These are phyloP conservation scores for Drosophila mimica DNA, from an alignment of 2,888 invertebrate genomes.

Conservation along the genomic window DNA sequence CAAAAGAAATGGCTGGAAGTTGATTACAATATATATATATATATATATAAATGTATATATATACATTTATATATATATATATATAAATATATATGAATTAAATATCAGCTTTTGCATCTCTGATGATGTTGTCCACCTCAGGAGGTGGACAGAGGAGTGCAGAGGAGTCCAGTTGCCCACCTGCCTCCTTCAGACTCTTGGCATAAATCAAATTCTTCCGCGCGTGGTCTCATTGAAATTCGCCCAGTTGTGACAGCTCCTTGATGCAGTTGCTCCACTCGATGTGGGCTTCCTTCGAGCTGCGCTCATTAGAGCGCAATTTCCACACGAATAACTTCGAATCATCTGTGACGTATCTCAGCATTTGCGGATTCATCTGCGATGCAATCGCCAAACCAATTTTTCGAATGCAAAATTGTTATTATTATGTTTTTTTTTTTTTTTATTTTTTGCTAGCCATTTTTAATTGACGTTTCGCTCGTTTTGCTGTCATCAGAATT, in stretches of 20 bases:
- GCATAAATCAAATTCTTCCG: slow-evolving; percentile 72
- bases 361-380: slow-evolving; percentile 54
- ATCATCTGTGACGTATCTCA: slow-evolving; percentile 81
- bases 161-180: slow-evolving; percentile 1
- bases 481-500: slow-evolving; percentile 71
- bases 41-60: slow-evolving; percentile 6
- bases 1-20: slow-evolving; percentile 54
- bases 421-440: slow-evolving; percentile 5
- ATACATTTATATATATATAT: slow-evolving; percentile 20
- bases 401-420: slow-evolving; percentile 33
- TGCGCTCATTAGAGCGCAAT: slow-evolving; percentile 70
- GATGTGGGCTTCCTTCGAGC: slow-evolving; percentile 17
- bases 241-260: slow-evolving; percentile 42
- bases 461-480: slow-evolving; percentile 73
- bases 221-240: slow-evolving; percentile 71
- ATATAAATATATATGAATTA: not conserved
- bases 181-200: slow-evolving; percentile 45
- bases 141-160: not conserved
- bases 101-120: slow-evolving; percentile 36
- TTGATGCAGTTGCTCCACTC: slow-evolving; percentile 18
- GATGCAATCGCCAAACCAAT: slow-evolving; percentile 57
- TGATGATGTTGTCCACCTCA: slow-evolving; percentile 18
- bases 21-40: slow-evolving; percentile 50
- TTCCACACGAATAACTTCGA: slow-evolving; percentile 81
- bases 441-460: slow-evolving; percentile 33